Base-by-base conservation (phyloP, 2,888 invertebrate species). In the Noctua comes region DNA sequence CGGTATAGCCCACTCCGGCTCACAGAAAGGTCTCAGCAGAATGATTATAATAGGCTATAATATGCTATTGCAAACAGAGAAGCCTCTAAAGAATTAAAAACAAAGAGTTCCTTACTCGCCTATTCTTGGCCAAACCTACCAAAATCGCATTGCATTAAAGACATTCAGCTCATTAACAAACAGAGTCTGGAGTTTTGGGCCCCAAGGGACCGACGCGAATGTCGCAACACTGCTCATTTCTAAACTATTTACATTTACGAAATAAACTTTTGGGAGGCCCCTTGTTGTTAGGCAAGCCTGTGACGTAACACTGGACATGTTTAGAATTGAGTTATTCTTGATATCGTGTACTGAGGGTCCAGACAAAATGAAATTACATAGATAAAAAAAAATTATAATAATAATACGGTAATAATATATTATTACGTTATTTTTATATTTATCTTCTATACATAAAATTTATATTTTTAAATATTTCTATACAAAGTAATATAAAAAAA, bases 161-260 rank as follows among this genome's bases (percentile, higher is more conserved):
- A 77, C 65, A 76, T 77, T 75, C 65, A 70, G 80, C 76, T 86
- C 80, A 80, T 86, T 86, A 80, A 78, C 77, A 54, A 86, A 78
- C 79, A 85, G 81, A 79, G 79, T 85, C 87, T 72, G 21, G 59
- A 68, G 64, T 70, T 68, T 18, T 59, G 21, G 36, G 24, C 13
- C 72, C 83, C 43, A 68, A 68, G 72, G 59, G 76, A 65, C 62
- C 66, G 59, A 46, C 57, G 57, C 72, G 21, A 74, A 70, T 71
- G 68, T 79, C 77, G 80, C 76, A 88, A 80, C 79, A 81, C 69
- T 72, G 78, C 90, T 89, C 91, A 91, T 93, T 92, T 91, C 91
- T 92, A 76, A 82, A 82, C 79, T 82, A 79, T 79, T 90, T 89
- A 91, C 90, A 93, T 93, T 92, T 92, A 88, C 90, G 83, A 90